These are phyloP conservation scores for Siniperca chuatsi DNA, from an alignment of 2,113 vertebrate genomes.

Conservation along the genomic window DNA sequence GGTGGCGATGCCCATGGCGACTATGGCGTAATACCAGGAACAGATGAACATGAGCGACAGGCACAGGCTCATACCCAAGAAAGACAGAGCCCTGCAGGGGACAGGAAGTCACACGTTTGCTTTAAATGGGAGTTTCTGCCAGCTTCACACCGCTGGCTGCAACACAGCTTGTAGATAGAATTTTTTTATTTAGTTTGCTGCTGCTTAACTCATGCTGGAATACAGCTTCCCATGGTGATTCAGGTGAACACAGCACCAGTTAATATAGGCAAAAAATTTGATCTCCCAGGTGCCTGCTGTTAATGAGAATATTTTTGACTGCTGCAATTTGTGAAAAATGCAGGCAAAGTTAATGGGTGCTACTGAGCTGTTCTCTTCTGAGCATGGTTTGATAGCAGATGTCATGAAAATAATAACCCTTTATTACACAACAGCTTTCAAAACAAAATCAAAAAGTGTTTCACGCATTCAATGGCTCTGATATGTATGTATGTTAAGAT, in stretches of 20 bases:
- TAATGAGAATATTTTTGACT: neutral
- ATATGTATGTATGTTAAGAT: neutral
- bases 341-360: neutral
- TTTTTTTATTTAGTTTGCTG: neutral
- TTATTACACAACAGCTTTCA: neutral
- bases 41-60: conserved; percentile 99
- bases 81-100: conserved; percentile 92
- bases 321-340: neutral
- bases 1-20: conserved; percentile 96
- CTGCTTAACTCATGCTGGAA: neutral
- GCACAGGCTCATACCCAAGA: conserved; percentile 98
- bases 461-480: neutral
- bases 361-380: neutral
- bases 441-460: neutral
- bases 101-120: conserved; percentile 42
- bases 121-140: neutral
- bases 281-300: neutral
- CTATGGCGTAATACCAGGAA: conserved; percentile 97
- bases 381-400: neutral
- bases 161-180: neutral
- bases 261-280: neutral
- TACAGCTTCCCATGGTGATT: neutral
- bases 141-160: neutral
- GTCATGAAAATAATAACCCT: neutral
- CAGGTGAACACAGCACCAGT: neutral